Conservation (phyloP, 2,888 invertebrate species). For the Nomada fabriciana region DNA sequence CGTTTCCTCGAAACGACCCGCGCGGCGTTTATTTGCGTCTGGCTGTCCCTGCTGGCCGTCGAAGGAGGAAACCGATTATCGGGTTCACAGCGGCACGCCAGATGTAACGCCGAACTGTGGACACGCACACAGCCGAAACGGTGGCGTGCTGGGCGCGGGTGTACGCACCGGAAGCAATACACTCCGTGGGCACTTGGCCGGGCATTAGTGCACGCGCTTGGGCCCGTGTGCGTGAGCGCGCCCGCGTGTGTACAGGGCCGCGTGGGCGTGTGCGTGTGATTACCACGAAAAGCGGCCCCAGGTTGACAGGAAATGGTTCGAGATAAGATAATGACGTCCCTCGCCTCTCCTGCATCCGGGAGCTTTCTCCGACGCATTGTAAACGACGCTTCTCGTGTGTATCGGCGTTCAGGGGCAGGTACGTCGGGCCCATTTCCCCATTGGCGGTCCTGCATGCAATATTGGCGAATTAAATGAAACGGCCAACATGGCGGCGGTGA, state of each 20-base stretch:
- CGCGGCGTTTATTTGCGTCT: constrained; percentile 47
- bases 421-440: constrained; percentile 10
- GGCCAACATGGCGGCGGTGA: too few relatives aligned
- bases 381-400: constrained; percentile 49
- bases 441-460: neutral
- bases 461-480: neutral
- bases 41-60: constrained; percentile 37
- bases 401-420: constrained; percentile 43
- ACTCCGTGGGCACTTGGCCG: constrained; percentile 51
- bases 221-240: constrained; percentile 23
- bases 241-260: constrained; percentile 14
- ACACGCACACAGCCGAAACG: constrained; percentile 5
- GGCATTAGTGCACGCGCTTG: constrained; percentile 59
- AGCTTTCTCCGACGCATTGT: constrained; percentile 75
- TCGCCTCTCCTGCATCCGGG: constrained; percentile 77
- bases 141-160: neutral
- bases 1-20: constrained; percentile 53
- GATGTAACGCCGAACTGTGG: constrained; percentile 53
- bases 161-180: constrained; percentile 73
- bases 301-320: constrained; percentile 82
- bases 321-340: constrained; percentile 80
- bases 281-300: constrained; percentile 77
- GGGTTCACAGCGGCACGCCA: constrained; percentile 61
- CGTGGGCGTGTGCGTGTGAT: constrained; percentile 61
- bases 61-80: constrained; percentile 71